Percentiles rank a stretch among this genome's conserved stretches.
These are phyloP conservation scores for Drosophila serrata DNA, from an alignment of 1,140 invertebrate genomes.

Conservation along the genomic window DNA sequence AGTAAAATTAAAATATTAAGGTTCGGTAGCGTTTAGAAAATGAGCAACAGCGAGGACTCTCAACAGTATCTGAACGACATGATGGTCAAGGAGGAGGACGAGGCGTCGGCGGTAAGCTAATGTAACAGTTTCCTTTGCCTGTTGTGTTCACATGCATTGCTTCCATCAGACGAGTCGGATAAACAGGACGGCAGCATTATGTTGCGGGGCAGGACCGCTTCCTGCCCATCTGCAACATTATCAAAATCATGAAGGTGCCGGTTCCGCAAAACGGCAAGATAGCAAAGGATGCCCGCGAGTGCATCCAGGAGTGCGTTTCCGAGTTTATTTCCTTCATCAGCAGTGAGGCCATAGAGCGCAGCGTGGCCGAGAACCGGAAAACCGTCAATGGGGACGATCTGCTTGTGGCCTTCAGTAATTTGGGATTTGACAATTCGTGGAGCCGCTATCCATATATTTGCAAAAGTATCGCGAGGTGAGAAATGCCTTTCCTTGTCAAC, in stretches of 20 bases:
- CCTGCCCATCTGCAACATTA: conserved; percentile 99
- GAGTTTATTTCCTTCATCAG: conserved; percentile 99
- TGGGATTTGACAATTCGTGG: conserved; percentile 99
- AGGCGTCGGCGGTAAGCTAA: conserved; percentile 66
- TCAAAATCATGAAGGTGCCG: conserved; percentile 99
- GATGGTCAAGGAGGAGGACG: conserved; percentile 75
- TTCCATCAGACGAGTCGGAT: conserved; percentile 70
- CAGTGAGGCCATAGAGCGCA: conserved; percentile 98
- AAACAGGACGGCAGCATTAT: conserved; percentile 75
- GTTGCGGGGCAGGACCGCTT: conserved; percentile 96
- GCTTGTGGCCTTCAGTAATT: conserved; percentile 97
- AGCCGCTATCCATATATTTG: conserved; percentile 97
- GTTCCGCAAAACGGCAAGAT: conserved; percentile 99
- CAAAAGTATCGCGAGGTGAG: conserved; percentile 96
- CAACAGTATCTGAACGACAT: conserved; percentile 74
- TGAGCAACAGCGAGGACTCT: conserved; percentile 81
- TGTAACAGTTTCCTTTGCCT: background rate
- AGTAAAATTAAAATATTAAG: background rate
- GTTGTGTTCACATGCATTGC: background rate
- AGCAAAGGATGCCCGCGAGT: conserved; percentile 99
- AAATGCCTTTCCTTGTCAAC: background rate
- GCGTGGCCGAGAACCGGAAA: conserved; percentile 99
- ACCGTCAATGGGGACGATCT: conserved; percentile 99
- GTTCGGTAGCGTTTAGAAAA: conserved; percentile 11
- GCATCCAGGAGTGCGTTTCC: conserved; percentile 99